Conservation (phyloP, 2,888 invertebrate species). For the Acanthosepion pharaonis region DNA sequence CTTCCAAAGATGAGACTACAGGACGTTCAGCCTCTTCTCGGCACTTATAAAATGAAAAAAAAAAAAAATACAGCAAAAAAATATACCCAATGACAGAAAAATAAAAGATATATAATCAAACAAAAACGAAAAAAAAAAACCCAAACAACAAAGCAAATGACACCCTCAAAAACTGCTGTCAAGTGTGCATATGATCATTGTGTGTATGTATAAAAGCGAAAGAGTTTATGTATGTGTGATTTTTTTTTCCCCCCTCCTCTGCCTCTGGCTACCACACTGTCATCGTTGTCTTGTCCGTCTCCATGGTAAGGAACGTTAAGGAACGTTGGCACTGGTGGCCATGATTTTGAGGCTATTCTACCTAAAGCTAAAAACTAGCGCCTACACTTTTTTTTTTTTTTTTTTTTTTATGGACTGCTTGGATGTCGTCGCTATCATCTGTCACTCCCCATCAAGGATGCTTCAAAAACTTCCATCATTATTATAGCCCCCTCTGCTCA, state of each 20-base stretch:
- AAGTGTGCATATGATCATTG: slow-evolving; percentile 36
- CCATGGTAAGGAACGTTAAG: slow-evolving; percentile 33
- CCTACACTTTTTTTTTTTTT: not conserved
- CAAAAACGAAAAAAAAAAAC: slow-evolving; percentile 7
- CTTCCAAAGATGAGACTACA: slow-evolving; percentile 68
- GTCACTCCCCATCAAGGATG: not conserved
- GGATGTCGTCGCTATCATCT: not conserved
- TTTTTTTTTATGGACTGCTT: not conserved
- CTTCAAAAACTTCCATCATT: slow-evolving; percentile 16
- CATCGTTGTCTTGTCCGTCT: not conserved
- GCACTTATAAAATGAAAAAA: slow-evolving; percentile 60
- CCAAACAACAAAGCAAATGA: not conserved
- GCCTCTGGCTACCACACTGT: not conserved
- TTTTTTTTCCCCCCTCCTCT: not conserved
- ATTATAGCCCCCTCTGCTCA: not conserved
- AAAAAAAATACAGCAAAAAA: not conserved
- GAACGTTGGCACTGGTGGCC: not conserved
- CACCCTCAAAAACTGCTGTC: slow-evolving; percentile 33
- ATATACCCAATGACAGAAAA: not conserved
- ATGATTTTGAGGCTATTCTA: not conserved
- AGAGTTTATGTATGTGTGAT: too few species aligned
- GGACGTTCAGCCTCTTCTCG: slow-evolving; percentile 66
- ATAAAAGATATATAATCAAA: not conserved
- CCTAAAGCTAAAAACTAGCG: not conserved
- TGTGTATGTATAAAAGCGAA: not conserved